Conservation (phyloP, 2,797 vertebrate genomes). For the Spinibarbus caldwelli region DNA sequence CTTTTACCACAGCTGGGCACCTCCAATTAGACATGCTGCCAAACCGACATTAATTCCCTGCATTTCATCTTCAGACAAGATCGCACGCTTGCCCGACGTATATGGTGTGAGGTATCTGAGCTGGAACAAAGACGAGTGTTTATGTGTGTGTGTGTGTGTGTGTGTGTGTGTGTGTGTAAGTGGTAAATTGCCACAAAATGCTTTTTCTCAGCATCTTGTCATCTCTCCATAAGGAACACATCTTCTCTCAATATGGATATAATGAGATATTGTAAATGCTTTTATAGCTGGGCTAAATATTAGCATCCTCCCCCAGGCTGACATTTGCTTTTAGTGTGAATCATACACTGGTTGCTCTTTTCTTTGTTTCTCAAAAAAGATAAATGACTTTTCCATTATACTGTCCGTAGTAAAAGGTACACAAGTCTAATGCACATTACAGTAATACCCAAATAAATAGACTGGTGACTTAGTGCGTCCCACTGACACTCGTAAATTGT, state of each 20-base stretch:
- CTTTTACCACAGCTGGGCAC: slow-evolving; percentile 64
- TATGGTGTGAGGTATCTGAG: not conserved
- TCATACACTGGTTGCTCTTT: slow-evolving; percentile 55
- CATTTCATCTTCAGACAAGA: slow-evolving; percentile 25
- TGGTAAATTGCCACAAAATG: slow-evolving; percentile 6
- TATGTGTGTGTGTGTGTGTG: slow-evolving; percentile 23
- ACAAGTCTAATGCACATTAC: not conserved
- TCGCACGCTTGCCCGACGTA: not conserved
- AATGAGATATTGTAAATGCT: slow-evolving; percentile 60
- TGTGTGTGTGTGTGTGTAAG: not conserved
- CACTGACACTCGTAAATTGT: not conserved
- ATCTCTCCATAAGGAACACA: slow-evolving; percentile 43
- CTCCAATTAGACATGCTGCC: slow-evolving; percentile 60
- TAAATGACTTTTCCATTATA: slow-evolving; percentile 32
- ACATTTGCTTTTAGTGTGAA: slow-evolving; percentile 62
- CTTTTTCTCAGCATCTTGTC: slow-evolving; percentile 29
- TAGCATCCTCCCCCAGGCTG: slow-evolving; percentile 60
- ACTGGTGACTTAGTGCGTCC: not conserved
- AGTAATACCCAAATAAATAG: not conserved
- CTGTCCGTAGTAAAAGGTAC: not conserved
- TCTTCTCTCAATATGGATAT: slow-evolving; percentile 51
- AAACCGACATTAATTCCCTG: slow-evolving; percentile 30
- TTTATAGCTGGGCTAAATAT: slow-evolving; percentile 56
- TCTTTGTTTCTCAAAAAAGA: slow-evolving; percentile 41
- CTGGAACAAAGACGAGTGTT: not conserved